Base-by-base conservation (phyloP, 2,888 invertebrate genomes). In the Cephus sareptanus region DNA sequence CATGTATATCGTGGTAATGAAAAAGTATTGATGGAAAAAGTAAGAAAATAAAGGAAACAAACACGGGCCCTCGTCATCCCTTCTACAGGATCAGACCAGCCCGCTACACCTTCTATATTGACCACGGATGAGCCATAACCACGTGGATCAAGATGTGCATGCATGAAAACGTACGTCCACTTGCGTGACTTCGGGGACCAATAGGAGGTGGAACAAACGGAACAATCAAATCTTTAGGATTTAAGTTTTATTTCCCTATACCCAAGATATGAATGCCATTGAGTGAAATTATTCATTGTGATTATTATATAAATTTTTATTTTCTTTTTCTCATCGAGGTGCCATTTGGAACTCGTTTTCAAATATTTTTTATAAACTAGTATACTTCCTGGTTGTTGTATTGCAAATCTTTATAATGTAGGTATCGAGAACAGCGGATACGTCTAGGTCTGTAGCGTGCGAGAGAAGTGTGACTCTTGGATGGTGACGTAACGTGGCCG, bases 21-120 rank as follows among this genome's bases (percentile, higher is more conserved):
- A 9, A 56, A 1, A 56, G 9, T 56, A 56, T 23, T 56, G 56
- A 56, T 23, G 56, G 56, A 56, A 9, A 56, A 56, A 56, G 9
- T 56, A 23, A 56, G 56, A 23, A 56, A 56, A 56, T 56, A 56
- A 56, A 56, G 9, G 9, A 56, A 56, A 56, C 56, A 56, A 56
- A 56, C 23, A 56, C 23, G 56, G 56, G 56, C 56, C 56, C 23
- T 23, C 23, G 9, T 56, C 56, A 56, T 56, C 56, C 56, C 56
- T 56, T 56, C 56, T 56, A 23, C 56, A 56, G 56, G 56, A 56
- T 56, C 23, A 56, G 31, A 78, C 13, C 13, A n/a, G 6, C 34
- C 34, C 69, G 35, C 11, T 85, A 85, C 73, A 81, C 78, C 70
- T 79, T 81, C 75, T 84, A 77, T 71, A 77, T 85, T 11, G 79